Conservation (phyloP, 2,113 vertebrate species). For the Egretta garzetta region DNA sequence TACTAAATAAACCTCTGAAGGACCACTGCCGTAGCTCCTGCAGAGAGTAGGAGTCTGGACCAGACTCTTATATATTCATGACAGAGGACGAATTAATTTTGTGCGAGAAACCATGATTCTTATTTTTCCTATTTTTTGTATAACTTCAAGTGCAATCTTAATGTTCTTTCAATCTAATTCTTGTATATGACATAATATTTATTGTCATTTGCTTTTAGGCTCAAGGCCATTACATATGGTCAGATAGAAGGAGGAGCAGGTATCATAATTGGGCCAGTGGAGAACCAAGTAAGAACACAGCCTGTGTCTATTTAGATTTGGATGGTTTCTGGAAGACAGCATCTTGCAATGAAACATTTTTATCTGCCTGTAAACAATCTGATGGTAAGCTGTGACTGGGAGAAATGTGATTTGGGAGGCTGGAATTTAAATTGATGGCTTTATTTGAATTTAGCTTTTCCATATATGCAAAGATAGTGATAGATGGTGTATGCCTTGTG, state of each 20-base stretch:
- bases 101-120: background rate
- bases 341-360: conserved; percentile 77
- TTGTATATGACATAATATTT: background rate
- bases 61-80: background rate
- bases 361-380: conserved; percentile 84
- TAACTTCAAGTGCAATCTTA: background rate
- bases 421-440: background rate
- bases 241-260: conserved; percentile 79
- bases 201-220: conserved; percentile 70
- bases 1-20: background rate
- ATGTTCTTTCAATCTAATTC: background rate
- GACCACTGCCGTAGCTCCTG: background rate
- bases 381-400: conserved; percentile 70
- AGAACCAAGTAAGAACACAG: conserved; percentile 84
- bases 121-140: background rate
- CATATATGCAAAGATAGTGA: background rate
- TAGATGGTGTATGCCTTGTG: background rate
- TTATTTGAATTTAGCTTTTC: background rate
- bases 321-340: conserved; percentile 87
- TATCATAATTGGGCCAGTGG: conserved; percentile 82
- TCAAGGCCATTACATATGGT: conserved; percentile 78
- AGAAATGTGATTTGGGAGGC: background rate
- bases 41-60: background rate
- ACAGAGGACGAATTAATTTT: background rate
- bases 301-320: conserved; percentile 85